Evolutionary conservation across 2,113 vertebrate genomes (phyloP).

Genomic region (Mohoua ochrocephala): DNA sequence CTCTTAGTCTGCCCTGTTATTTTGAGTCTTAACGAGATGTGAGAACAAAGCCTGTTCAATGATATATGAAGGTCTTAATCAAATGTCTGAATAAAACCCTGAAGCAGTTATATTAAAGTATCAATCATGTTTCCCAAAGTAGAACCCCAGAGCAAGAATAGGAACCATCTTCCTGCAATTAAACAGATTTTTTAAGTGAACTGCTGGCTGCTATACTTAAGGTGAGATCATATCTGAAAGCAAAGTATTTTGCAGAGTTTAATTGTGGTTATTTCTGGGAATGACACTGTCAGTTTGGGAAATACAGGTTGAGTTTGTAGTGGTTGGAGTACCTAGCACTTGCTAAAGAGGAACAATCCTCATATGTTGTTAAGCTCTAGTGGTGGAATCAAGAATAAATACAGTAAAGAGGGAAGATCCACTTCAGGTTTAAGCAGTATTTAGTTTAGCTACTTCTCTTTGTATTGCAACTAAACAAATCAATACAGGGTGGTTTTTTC

Average conservation of each 20-base stretch:
- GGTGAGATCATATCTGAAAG: background rate
- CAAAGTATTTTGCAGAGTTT: background rate
- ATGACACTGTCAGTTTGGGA: background rate
- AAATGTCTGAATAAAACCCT: background rate
- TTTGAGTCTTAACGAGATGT: background rate
- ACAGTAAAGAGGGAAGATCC: background rate
- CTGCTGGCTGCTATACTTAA: background rate
- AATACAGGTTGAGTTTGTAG: background rate
- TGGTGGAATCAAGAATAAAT: background rate
- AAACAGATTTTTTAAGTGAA: background rate
- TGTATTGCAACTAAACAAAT: background rate
- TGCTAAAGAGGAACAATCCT: background rate
- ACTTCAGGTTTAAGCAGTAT: background rate
- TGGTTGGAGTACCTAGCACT: background rate
- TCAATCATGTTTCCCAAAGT: background rate
- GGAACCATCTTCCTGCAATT: background rate
- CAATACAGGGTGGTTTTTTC: background rate
- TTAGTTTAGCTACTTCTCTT: background rate
- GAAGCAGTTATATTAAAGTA: background rate
- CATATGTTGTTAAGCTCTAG: background rate
- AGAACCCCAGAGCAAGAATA: slow-evolving; percentile 1
- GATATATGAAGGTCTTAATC: slow-evolving; percentile 16
- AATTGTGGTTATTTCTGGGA: background rate
- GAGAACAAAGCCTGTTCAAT: background rate
- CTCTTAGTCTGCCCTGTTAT: background rate